Conservation (phyloP, 1,140 invertebrate species). For the Notospermus geniculatus region DNA sequence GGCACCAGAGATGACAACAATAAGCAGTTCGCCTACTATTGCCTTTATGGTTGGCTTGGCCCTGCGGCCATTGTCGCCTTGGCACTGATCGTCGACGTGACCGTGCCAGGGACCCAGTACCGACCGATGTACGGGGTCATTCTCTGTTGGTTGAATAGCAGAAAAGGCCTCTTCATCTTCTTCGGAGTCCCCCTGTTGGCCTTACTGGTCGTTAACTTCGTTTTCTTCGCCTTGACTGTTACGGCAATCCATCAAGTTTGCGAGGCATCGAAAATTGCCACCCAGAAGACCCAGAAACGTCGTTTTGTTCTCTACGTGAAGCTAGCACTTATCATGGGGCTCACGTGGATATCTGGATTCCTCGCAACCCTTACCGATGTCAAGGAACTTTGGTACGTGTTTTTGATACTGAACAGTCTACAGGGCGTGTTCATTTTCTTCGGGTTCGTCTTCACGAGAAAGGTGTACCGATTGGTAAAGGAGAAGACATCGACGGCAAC, state of each 20-base stretch:
- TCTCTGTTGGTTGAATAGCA: constrained; percentile 54
- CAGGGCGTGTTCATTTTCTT: constrained; percentile 31
- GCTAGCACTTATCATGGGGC: constrained; percentile 50
- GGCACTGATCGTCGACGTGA: constrained; percentile 42
- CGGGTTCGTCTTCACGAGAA: constrained; percentile 23
- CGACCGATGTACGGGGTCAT: constrained; percentile 33
- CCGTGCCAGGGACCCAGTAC: background rate
- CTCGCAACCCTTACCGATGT: constrained; percentile 26
- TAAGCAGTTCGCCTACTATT: constrained; percentile 58
- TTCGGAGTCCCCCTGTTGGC: constrained; percentile 46
- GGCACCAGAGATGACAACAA: constrained; percentile 17
- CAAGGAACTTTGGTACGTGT: constrained; percentile 28
- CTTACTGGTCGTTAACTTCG: constrained; percentile 39
- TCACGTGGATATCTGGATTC: constrained; percentile 50
- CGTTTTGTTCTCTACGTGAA: constrained; percentile 59
- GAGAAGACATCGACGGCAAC: constrained; percentile 11
- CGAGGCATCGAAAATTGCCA: constrained; percentile 11
- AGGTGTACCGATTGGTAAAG: constrained; percentile 19
- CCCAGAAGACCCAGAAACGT: constrained; percentile 17
- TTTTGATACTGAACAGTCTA: constrained; percentile 35
- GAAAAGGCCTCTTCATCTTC: constrained; percentile 34
- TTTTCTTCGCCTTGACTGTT: constrained; percentile 41
- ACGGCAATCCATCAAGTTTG: constrained; percentile 55
- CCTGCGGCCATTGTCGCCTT: constrained; percentile 55
- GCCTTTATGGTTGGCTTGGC: constrained; percentile 58